Evolutionary conservation across 2,888 invertebrate species (phyloP).

Genomic region (Cryptophagus acutangulus): DNA sequence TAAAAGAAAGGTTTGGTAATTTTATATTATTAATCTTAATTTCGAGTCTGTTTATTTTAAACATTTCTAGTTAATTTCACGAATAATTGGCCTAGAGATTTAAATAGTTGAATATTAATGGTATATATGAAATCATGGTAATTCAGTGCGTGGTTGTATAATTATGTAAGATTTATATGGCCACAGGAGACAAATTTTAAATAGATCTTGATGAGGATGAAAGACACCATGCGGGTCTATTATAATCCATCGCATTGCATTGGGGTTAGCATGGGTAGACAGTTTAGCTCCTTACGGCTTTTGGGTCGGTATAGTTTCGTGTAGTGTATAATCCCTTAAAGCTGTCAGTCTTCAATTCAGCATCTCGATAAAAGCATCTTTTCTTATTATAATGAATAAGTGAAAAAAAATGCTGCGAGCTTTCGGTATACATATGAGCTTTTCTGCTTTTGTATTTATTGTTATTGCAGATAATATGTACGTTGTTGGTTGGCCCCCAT

Average conservation of each 20-base stretch:
- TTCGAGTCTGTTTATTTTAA: too few species aligned
- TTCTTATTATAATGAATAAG: neutral
- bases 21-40: too few species aligned
- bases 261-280: neutral
- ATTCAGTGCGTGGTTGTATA: too few species aligned
- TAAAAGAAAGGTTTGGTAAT: too few species aligned
- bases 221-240: constrained; percentile 23
- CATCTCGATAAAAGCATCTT: neutral
- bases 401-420: neutral
- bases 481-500: neutral
- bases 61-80: too few species aligned
- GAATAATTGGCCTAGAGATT: too few species aligned
- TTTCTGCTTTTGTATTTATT: constrained; percentile 1
- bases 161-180: neutral
- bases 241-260: constrained; percentile 15
- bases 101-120: too few species aligned
- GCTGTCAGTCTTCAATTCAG: too few species aligned
- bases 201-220: constrained; percentile 20
- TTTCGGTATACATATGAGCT: too few species aligned
- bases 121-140: too few species aligned
- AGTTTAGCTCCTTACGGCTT: constrained; percentile 2
- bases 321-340: constrained; percentile 1
- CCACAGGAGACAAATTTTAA: constrained; percentile 18
- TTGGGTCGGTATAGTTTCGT: too few species aligned
- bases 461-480: constrained; percentile 1